Conservation (phyloP, 1,140 invertebrate genomes). For the Druon quercuslanigerum region DNA sequence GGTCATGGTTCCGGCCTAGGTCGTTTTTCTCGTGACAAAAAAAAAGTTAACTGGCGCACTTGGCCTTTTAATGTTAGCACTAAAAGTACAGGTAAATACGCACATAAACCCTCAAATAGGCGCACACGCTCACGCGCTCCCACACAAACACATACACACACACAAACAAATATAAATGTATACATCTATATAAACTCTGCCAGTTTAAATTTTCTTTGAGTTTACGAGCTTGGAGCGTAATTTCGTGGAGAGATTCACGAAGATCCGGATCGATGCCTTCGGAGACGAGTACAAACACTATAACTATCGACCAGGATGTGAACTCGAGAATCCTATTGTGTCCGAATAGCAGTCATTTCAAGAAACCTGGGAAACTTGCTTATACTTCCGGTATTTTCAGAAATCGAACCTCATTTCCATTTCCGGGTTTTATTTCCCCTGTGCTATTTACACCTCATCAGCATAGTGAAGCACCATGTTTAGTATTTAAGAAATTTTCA, state of each 20-base stretch:
- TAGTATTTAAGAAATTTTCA: no score
- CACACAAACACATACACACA: no score
- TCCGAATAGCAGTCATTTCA: not conserved
- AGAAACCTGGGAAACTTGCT: not conserved
- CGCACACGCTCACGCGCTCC: not conserved
- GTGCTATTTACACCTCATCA: no score
- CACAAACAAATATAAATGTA: no score
- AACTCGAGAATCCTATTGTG: not conserved
- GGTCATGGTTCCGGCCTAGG: no score
- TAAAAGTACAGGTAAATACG: no score
- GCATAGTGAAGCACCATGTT: no score
- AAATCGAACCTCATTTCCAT: not conserved
- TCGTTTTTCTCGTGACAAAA: no score
- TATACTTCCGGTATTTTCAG: not conserved
- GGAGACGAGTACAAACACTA: slow-evolving; percentile 29
- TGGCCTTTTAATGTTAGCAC: no score
- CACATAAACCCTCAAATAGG: not conserved
- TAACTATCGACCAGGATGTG: not conserved
- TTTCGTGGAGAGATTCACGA: slow-evolving; percentile 64
- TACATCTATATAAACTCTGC: not conserved
- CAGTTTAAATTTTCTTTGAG: slow-evolving; percentile 17
- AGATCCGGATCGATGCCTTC: slow-evolving; percentile 66
- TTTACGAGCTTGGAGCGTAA: slow-evolving; percentile 62
- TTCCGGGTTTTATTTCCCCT: not conserved
- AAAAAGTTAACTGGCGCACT: no score